Percentiles rank a stretch among this genome's conserved stretches.
phyloP scores from a whole-genome alignment of 2,888 invertebrate genomes.

The Himalopsyche japonica region DNA sequence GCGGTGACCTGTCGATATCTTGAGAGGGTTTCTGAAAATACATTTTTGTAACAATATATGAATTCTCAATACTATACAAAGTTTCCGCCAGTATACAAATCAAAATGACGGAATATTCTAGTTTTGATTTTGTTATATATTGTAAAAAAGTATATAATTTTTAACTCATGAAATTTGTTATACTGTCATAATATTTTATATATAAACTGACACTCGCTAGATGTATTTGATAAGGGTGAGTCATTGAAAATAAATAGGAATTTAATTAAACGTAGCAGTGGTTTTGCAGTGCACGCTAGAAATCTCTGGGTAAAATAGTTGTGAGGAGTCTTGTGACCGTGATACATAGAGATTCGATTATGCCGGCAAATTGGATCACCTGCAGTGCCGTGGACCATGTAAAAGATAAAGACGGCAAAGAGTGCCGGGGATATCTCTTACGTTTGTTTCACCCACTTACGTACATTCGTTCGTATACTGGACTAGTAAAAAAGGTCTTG shows the following conservation, averaged over 20 bases:
- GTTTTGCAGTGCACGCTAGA: neutral
- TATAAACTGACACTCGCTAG: too few species aligned
- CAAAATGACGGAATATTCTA: too few species aligned
- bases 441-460: constrained; percentile 35
- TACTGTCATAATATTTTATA: too few species aligned
- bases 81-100: too few species aligned
- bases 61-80: too few species aligned
- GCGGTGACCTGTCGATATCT: neutral
- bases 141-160: too few species aligned
- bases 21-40: too few species aligned
- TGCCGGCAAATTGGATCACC: constrained; percentile 64
- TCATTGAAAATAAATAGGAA: neutral
- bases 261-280: neutral
- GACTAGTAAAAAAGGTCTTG: constrained; percentile 29
- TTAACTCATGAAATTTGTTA: too few species aligned
- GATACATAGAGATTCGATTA: constrained; percentile 53
- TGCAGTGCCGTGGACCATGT: constrained; percentile 56
- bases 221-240: too few species aligned
- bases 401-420: constrained; percentile 55
- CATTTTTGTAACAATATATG: too few species aligned
- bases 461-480: constrained; percentile 6
- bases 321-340: neutral
- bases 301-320: neutral
- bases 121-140: too few species aligned
- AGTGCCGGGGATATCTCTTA: constrained; percentile 35